These are phyloP conservation scores for Sesia bembeciformis DNA, from an alignment of 2,888 invertebrate genomes.

Conservation along the genomic window DNA sequence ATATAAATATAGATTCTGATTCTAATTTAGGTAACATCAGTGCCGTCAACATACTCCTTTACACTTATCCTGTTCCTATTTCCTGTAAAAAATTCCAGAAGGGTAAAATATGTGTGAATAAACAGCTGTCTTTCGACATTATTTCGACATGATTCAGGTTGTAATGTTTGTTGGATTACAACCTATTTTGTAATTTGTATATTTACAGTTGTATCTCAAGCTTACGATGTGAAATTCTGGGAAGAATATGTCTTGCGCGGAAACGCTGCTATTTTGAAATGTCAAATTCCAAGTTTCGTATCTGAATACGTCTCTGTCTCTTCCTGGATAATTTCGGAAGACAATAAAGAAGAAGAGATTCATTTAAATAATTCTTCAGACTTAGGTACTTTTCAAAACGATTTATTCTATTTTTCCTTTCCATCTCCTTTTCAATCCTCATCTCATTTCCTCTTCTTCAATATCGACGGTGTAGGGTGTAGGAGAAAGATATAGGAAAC, in stretches of 20 bases:
- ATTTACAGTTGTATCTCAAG: conserved; percentile 90
- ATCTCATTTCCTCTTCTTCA: background rate
- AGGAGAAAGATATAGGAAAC: background rate
- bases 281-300: conserved; percentile 94
- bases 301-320: conserved; percentile 91
- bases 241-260: conserved; percentile 93
- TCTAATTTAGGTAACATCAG: conserved; percentile 48
- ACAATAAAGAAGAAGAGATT: conserved; percentile 60
- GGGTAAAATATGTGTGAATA: no score
- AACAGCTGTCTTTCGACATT: no score
- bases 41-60: background rate
- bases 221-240: conserved; percentile 92
- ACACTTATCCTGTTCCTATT: background rate
- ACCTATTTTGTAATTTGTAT: background rate
- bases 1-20: conserved; percentile 61
- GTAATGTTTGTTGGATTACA: background rate
- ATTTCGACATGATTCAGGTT: background rate
- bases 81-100: background rate
- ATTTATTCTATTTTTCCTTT: background rate
- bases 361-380: conserved; percentile 41
- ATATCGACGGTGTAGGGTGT: background rate
- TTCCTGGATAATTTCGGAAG: conserved; percentile 90
- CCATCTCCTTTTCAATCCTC: background rate
- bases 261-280: conserved; percentile 92
- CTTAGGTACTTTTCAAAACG: conserved; percentile 35